phyloP scores from a whole-genome alignment of 2,888 invertebrate genomes.

The Anoplius nigerrimus region DNA sequence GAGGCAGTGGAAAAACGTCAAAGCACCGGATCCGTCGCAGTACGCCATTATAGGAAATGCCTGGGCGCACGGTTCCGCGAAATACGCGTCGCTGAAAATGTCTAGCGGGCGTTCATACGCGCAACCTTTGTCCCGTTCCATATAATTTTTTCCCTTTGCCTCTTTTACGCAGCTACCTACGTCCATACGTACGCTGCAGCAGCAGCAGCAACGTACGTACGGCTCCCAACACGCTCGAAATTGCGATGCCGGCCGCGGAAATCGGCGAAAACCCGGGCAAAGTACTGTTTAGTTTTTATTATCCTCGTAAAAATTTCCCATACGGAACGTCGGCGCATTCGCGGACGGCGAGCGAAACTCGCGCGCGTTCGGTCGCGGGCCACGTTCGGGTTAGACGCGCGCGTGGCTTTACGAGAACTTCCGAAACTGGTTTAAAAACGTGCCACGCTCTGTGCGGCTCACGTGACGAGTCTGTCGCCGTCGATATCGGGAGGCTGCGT shows the following conservation, averaged over 20 bases:
- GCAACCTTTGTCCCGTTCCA: constrained; percentile 15
- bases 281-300: constrained; percentile 63
- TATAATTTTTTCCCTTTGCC: background rate
- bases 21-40: constrained; percentile 34
- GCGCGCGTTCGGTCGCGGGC: constrained; percentile 4
- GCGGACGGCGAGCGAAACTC: background rate
- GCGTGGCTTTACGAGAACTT: constrained; percentile 46
- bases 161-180: constrained; percentile 10
- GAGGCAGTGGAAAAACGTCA: constrained; percentile 37
- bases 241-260: constrained; percentile 37
- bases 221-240: constrained; percentile 38
- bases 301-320: constrained; percentile 59
- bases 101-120: constrained; percentile 46
- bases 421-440: constrained; percentile 57
- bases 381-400: background rate
- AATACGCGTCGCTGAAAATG: constrained; percentile 41
- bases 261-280: constrained; percentile 44
- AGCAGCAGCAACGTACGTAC: background rate
- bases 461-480: constrained; percentile 9
- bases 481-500: background rate
- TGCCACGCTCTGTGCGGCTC: constrained; percentile 25
- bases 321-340: constrained; percentile 34
- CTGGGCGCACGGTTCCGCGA: constrained; percentile 41
- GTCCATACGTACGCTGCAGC: background rate
- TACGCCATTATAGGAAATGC: constrained; percentile 45